Conservation (phyloP, 2,797 vertebrate species). For the Thunnus albacares region DNA sequence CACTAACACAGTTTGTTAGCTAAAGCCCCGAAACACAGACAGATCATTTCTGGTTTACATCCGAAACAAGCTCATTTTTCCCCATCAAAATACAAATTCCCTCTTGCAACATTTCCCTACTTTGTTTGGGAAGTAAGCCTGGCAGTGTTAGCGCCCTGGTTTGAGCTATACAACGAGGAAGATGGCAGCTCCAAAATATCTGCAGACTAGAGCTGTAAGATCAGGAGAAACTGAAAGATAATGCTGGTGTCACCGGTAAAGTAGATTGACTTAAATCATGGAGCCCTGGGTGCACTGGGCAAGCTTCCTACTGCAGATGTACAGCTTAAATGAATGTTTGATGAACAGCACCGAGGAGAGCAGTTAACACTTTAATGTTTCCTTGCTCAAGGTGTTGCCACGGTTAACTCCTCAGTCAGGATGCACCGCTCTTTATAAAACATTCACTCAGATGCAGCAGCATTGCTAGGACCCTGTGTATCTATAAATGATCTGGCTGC, state of each 20-base stretch:
- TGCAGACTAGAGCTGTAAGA: conserved; percentile 35
- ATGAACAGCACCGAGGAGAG: conserved; percentile 54
- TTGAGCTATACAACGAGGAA: conserved; percentile 22
- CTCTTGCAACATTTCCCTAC: neutral
- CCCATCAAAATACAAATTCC: conserved; percentile 49
- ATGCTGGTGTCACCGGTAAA: conserved; percentile 23
- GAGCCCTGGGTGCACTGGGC: conserved; percentile 22
- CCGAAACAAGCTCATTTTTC: conserved; percentile 51
- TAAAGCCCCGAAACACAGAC: conserved; percentile 48
- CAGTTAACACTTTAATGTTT: conserved; percentile 65
- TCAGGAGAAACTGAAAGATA: conserved; percentile 32
- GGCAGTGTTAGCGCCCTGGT: neutral
- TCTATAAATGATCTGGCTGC: conserved; percentile 46
- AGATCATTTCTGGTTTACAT: conserved; percentile 60
- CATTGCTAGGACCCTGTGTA: neutral
- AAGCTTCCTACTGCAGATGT: conserved; percentile 33
- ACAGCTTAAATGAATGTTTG: conserved; percentile 62
- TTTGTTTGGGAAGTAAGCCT: conserved; percentile 10
- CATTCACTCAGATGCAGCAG: conserved; percentile 38
- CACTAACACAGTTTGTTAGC: conserved; percentile 62
- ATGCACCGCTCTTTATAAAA: conserved; percentile 45
- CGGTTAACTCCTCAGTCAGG: conserved; percentile 70
- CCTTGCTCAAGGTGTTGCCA: conserved; percentile 64
- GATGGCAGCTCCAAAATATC: conserved; percentile 39
- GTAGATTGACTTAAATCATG: conserved; percentile 33